Evolutionary conservation across 2,888 invertebrate species (phyloP).

Genomic region (Polymixis flavicincta): DNA sequence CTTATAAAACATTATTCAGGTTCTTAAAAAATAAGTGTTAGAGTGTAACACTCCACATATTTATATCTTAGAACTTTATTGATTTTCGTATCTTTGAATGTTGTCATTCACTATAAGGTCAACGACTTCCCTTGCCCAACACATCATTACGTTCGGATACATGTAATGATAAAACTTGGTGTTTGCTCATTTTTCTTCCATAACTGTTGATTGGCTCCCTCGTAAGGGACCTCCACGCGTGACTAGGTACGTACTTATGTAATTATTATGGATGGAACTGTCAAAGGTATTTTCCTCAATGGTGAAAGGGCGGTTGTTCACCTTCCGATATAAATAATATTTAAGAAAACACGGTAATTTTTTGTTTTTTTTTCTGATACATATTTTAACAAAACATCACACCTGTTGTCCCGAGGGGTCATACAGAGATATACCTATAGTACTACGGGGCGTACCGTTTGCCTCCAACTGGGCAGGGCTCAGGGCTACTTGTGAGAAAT

Average conservation of each 20-base stretch:
- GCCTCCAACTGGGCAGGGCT: no score
- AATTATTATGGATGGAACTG: slow-evolving; percentile 47
- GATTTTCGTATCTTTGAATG: background rate
- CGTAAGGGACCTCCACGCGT: slow-evolving; percentile 16
- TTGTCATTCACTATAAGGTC: slow-evolving; percentile 29
- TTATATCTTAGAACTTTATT: slow-evolving; percentile 1
- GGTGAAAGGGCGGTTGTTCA: slow-evolving; percentile 35
- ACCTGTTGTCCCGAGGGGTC: no score
- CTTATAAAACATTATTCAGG: slow-evolving; percentile 17
- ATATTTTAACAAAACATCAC: background rate
- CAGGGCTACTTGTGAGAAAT: background rate
- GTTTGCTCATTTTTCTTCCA: slow-evolving; percentile 46
- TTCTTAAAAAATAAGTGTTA: slow-evolving; percentile 13
- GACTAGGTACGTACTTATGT: slow-evolving; percentile 24
- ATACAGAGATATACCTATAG: no score
- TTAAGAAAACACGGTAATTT: background rate
- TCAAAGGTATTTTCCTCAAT: background rate
- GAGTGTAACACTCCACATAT: slow-evolving; percentile 6
- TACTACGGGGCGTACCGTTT: background rate
- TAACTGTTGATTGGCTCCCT: slow-evolving; percentile 45
- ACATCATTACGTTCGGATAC: slow-evolving; percentile 8
- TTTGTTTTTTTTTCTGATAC: background rate
- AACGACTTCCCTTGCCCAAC: slow-evolving; percentile 27
- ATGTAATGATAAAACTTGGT: slow-evolving; percentile 42
- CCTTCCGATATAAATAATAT: slow-evolving; percentile 22